A percentile compares a stretch with the other conserved stretches of the same genome.
Evolutionary conservation across 2,888 invertebrate species (phyloP).

Genomic region (Drosophila hawaiiensis): DNA sequence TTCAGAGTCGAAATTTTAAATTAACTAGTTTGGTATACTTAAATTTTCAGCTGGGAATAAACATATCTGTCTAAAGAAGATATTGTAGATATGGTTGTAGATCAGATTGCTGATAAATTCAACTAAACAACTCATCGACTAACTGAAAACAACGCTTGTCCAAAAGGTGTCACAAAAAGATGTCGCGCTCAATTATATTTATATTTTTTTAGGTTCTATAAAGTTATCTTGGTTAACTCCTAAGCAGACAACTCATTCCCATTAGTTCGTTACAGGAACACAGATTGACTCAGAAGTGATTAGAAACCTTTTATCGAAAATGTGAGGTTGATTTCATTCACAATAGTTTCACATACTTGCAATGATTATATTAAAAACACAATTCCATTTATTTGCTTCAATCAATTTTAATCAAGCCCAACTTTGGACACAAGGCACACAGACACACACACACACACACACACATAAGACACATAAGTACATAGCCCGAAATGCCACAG

Average conservation of each 20-base stretch:
- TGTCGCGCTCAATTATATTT: background rate
- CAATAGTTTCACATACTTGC: constrained; percentile 30
- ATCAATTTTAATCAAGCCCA: constrained; percentile 81
- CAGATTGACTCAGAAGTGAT: constrained; percentile 36
- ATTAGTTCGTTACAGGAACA: background rate
- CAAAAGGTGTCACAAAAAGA: background rate
- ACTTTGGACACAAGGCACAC: constrained; percentile 31
- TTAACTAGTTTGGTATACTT: background rate
- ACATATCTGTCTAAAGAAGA: background rate
- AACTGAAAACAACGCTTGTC: background rate
- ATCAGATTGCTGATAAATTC: background rate
- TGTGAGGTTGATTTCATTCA: constrained; percentile 42
- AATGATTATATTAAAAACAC: constrained; percentile 67
- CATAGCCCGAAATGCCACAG: constrained; percentile 36
- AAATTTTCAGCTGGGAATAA: background rate
- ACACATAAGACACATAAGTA: constrained; percentile 12
- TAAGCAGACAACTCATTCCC: background rate
- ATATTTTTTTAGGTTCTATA: too few relatives aligned
- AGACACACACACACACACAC: constrained; percentile 11
- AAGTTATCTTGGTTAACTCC: background rate
- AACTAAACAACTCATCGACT: background rate
- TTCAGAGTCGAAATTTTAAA: background rate
- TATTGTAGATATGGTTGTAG: background rate
- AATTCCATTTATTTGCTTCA: constrained; percentile 74
- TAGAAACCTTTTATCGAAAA: constrained; percentile 47